Percentiles rank a stretch among this genome's conserved stretches.
These are phyloP conservation scores for Chromis chromis DNA, from an alignment of 2,797 vertebrate species.

Conservation along the genomic window DNA sequence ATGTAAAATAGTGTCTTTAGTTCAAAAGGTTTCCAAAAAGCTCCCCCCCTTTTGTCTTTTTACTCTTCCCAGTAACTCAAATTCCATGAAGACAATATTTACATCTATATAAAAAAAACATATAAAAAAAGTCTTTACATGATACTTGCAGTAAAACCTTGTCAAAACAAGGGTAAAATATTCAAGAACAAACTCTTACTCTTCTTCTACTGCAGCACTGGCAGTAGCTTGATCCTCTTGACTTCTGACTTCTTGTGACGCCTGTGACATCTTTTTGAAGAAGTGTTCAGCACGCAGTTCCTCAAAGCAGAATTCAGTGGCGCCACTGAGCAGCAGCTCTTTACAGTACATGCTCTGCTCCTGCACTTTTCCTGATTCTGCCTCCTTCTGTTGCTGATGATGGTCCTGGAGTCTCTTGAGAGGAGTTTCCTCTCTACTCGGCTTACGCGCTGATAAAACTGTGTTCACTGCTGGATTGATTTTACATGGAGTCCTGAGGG, in stretches of 20 bases:
- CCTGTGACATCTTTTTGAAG: constrained; percentile 86
- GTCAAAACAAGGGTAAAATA: constrained; percentile 12
- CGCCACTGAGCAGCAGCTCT: constrained; percentile 92
- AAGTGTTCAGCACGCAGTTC: constrained; percentile 92
- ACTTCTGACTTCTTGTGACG: constrained; percentile 33
- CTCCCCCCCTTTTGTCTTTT: not conserved
- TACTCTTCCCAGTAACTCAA: not conserved
- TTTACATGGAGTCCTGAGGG: constrained; percentile 92
- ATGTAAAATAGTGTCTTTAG: not conserved
- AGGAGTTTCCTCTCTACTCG: constrained; percentile 88
- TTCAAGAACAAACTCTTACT: not conserved
- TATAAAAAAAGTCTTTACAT: constrained; percentile 24
- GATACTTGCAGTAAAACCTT: constrained; percentile 6
- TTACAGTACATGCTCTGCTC: constrained; percentile 94
- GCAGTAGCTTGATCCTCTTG: constrained; percentile 3
- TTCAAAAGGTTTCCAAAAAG: constrained; percentile 23
- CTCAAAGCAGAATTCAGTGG: constrained; percentile 94
- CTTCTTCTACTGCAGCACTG: constrained; percentile 38
- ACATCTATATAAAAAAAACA: constrained; percentile 37
- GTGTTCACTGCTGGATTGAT: constrained; percentile 92
- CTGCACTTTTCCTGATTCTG: constrained; percentile 79
- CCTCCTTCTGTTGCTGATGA: constrained; percentile 83
- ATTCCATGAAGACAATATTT: constrained; percentile 22
- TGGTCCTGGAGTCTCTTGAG: constrained; percentile 90
- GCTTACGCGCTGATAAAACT: constrained; percentile 90